A percentile compares a stretch with the other conserved stretches of the same genome.
Conservation (phyloP, 2,888 invertebrate genomes). For the Seira sanloemensis region DNA sequence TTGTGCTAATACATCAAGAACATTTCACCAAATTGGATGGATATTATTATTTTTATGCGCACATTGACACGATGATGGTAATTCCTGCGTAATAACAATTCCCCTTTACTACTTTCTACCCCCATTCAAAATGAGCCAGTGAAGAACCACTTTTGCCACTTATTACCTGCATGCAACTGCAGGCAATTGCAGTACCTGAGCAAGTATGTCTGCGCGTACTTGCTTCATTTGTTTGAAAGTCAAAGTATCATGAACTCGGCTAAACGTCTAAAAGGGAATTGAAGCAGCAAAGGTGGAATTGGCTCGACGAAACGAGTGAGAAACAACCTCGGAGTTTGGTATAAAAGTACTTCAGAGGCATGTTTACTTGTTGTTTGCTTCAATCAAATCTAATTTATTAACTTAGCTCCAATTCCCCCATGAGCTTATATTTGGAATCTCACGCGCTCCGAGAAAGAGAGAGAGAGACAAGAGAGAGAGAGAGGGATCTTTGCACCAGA, state of each 20-base stretch:
- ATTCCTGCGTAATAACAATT: neutral
- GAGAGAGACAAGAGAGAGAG: no score
- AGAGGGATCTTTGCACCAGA: neutral
- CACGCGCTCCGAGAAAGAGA: no score
- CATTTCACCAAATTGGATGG: constrained; percentile 47
- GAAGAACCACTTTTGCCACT: no score
- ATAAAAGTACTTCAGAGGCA: no score
- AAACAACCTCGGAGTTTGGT: neutral
- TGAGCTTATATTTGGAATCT: constrained; percentile 31
- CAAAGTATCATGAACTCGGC: neutral
- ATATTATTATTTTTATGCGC: constrained; percentile 16
- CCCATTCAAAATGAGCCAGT: neutral
- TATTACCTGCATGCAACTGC: no score
- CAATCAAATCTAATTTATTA: constrained; percentile 65
- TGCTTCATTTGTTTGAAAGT: neutral
- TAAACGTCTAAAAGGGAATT: neutral
- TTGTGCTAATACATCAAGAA: constrained; percentile 5
- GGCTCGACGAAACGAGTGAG: neutral
- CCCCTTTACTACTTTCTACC: neutral
- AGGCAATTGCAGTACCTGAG: neutral
- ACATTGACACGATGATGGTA: constrained; percentile 23
- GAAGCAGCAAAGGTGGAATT: neutral
- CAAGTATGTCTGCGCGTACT: neutral
- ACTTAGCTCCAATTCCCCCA: constrained; percentile 61
- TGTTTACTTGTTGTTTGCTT: constrained; percentile 64